These are phyloP conservation scores for Uromys caudimaculatus DNA, from an alignment of 2,797 vertebrate genomes.

Conservation along the genomic window DNA sequence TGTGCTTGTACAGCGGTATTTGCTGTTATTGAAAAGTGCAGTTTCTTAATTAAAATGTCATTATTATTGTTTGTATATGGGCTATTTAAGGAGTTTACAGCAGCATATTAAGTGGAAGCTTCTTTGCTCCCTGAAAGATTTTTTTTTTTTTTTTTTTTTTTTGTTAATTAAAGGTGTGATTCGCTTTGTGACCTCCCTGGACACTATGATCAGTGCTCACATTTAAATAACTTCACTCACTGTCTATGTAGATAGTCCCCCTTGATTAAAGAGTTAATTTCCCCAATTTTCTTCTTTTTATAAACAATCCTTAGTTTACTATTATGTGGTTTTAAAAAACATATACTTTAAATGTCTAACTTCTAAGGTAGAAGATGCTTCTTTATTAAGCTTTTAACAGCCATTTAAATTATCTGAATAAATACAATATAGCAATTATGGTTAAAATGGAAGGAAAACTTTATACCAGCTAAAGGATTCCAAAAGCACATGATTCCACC, in stretches of 20 bases:
- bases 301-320: background rate
- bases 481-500: background rate
- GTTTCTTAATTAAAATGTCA: conserved; percentile 21
- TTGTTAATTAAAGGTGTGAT: conserved; percentile 21
- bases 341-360: conserved; percentile 12
- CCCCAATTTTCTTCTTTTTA: background rate
- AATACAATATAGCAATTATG: background rate
- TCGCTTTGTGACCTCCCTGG: background rate
- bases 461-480: background rate
- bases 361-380: background rate
- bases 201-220: background rate
- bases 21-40: background rate
- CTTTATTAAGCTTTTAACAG: background rate
- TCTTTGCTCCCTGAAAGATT: background rate
- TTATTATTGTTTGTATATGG: background rate
- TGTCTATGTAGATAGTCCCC: background rate
- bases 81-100: background rate
- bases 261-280: background rate
- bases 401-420: background rate
- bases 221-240: background rate
- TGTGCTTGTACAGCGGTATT: background rate
- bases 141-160: too few species aligned
- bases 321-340: background rate
- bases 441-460: background rate
- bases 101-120: background rate